Percentiles rank a stretch among this genome's conserved stretches.
Evolutionary conservation across 2,113 vertebrate species (phyloP).

Genomic region (Taxidea taxus): DNA sequence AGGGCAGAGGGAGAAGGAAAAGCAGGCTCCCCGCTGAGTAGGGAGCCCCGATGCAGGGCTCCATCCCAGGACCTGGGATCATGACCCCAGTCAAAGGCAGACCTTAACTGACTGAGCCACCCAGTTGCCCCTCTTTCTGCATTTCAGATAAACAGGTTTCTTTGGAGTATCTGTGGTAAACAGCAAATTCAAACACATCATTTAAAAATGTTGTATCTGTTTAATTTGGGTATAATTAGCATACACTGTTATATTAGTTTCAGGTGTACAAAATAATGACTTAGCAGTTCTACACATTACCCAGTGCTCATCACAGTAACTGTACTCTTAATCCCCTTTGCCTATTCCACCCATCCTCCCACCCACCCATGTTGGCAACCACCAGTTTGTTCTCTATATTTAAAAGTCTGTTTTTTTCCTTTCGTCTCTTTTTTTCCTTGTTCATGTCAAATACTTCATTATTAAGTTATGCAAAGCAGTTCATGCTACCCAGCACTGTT

Average conservation of each 20-base stretch:
- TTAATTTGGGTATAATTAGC: neutral
- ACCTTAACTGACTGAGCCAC: neutral
- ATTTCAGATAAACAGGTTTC: neutral
- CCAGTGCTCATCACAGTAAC: neutral
- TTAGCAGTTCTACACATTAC: neutral
- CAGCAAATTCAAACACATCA: neutral
- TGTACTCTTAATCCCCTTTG: neutral
- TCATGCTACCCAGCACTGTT: neutral
- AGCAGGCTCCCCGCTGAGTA: too few relatives aligned
- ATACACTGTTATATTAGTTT: neutral
- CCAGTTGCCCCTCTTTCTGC: neutral
- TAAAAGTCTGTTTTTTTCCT: neutral
- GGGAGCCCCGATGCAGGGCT: rapidly evolving
- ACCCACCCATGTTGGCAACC: neutral
- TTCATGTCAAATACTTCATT: neutral
- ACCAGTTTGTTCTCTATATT: neutral
- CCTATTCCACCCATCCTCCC: neutral
- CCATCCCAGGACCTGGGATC: too few relatives aligned
- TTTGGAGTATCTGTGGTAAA: neutral
- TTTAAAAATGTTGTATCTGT: neutral
- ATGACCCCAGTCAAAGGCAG: neutral
- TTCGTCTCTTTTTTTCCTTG: neutral
- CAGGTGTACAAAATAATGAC: neutral
- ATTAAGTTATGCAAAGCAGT: neutral
- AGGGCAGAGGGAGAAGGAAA: neutral